Percentiles rank a stretch among this genome's conserved stretches.
Evolutionary conservation across 2,797 vertebrate species (phyloP).

Genomic region (Halcyon leucocephala): DNA sequence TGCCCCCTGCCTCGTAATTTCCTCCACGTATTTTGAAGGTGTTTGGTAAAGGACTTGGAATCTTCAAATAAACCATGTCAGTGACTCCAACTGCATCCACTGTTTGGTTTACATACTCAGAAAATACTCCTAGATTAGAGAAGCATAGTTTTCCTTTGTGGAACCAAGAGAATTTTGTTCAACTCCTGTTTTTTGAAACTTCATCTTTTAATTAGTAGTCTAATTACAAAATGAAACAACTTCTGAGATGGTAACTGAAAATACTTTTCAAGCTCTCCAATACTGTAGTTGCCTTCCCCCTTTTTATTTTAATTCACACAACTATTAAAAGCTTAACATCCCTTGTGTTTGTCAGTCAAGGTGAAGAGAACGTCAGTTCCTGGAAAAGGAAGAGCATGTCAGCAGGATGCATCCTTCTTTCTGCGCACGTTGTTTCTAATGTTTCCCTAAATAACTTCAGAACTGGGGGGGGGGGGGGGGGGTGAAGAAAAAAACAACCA

Average conservation of each 20-base stretch:
- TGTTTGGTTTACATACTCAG: background rate
- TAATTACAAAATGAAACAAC: background rate
- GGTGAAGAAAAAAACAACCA: background rate
- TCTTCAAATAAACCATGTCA: background rate
- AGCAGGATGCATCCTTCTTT: conserved; percentile 63
- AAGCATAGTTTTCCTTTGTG: background rate
- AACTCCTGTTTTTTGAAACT: background rate
- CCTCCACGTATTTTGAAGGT: background rate
- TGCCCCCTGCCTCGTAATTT: background rate
- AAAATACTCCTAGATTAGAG: background rate
- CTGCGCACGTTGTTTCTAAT: background rate
- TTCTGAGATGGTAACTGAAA: background rate
- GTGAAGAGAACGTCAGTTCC: conserved; percentile 37
- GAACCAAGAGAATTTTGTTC: background rate
- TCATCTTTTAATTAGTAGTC: background rate
- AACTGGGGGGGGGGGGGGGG: background rate
- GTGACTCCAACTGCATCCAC: background rate
- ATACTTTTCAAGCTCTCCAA: background rate
- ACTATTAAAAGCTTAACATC: background rate
- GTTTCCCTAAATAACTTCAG: conserved; percentile 65
- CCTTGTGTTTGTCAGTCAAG: conserved; percentile 5
- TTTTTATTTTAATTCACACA: background rate
- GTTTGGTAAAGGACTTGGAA: background rate
- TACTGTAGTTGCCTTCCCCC: background rate
- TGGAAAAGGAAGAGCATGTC: conserved; percentile 62